These are phyloP conservation scores for Perca fluviatilis DNA, from an alignment of 2,113 vertebrate genomes.

Conservation along the genomic window DNA sequence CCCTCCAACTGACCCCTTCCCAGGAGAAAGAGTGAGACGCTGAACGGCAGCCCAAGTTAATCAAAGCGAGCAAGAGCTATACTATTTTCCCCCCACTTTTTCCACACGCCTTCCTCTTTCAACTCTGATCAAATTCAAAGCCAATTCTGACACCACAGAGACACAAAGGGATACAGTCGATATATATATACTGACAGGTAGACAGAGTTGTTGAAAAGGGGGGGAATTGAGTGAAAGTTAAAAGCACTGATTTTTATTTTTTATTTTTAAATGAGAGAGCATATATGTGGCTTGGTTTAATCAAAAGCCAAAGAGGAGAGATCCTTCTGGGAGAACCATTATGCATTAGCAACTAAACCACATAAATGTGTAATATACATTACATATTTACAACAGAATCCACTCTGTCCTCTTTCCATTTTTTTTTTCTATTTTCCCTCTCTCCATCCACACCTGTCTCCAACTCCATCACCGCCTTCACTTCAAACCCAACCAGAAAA, in stretches of 20 bases:
- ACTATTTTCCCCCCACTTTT: background rate
- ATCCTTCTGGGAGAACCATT: background rate
- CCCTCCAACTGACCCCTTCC: constrained; percentile 41
- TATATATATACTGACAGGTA: constrained; percentile 24
- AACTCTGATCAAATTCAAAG: constrained; percentile 37
- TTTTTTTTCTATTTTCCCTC: background rate
- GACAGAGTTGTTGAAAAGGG: constrained; percentile 2
- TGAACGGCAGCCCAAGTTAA: constrained; percentile 29
- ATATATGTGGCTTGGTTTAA: background rate
- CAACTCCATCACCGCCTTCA: background rate
- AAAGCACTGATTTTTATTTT: background rate
- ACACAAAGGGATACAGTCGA: constrained; percentile 11
- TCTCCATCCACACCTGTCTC: constrained; percentile 9
- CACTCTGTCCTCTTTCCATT: background rate
- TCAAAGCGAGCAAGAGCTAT: constrained; percentile 38
- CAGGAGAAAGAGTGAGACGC: background rate
- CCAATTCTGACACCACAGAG: constrained; percentile 31
- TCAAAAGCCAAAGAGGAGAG: constrained; percentile 1
- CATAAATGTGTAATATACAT: background rate
- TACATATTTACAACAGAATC: constrained; percentile 3
- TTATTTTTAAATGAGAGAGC: background rate
- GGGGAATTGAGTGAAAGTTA: background rate
- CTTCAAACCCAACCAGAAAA: constrained; percentile 45
- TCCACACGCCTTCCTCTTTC: background rate
- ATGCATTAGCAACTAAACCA: background rate